These are phyloP conservation scores for Mallotus villosus DNA, from an alignment of 2,797 vertebrate species.

Conservation along the genomic window DNA sequence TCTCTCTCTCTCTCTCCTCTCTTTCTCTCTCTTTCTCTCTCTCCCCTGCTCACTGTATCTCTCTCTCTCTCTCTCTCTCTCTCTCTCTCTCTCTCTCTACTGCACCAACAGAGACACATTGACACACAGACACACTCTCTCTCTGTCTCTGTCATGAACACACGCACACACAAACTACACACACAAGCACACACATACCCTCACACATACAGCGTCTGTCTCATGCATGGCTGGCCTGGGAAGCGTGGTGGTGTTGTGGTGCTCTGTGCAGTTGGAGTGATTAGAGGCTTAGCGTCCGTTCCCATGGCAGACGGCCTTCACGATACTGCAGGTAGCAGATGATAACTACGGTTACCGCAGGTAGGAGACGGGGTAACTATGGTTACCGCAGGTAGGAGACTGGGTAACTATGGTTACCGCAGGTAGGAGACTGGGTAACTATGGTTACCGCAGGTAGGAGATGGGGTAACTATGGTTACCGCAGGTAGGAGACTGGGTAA, in stretches of 20 bases:
- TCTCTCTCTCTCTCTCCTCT: too few relatives aligned
- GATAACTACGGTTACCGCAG: constrained; percentile 42
- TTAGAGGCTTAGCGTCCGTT: constrained; percentile 60
- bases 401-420: too few relatives aligned
- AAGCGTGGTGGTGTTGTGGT: constrained; percentile 7
- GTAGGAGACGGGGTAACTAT: too few relatives aligned
- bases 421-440: too few relatives aligned
- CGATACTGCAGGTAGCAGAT: constrained; percentile 40
- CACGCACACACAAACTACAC: constrained; percentile 18
- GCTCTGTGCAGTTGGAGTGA: constrained; percentile 13
- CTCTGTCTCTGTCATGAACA: constrained; percentile 13
- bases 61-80: too few relatives aligned
- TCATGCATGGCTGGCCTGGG: constrained; percentile 11
- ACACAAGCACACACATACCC: constrained; percentile 23
- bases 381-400: too few relatives aligned
- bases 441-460: too few relatives aligned
- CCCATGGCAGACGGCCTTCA: constrained; percentile 62
- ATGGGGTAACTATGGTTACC: too few relatives aligned
- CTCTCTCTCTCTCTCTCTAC: constrained; percentile 7
- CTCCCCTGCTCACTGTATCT: too few relatives aligned
- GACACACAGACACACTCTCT: constrained; percentile 15
- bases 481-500: too few relatives aligned
- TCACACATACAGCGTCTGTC: constrained; percentile 19
- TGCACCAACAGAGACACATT: constrained; percentile 5
- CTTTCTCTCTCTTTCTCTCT: constrained; percentile 25